These are phyloP conservation scores for Rhagonycha fulva DNA, from an alignment of 2,888 invertebrate genomes.

Conservation along the genomic window DNA sequence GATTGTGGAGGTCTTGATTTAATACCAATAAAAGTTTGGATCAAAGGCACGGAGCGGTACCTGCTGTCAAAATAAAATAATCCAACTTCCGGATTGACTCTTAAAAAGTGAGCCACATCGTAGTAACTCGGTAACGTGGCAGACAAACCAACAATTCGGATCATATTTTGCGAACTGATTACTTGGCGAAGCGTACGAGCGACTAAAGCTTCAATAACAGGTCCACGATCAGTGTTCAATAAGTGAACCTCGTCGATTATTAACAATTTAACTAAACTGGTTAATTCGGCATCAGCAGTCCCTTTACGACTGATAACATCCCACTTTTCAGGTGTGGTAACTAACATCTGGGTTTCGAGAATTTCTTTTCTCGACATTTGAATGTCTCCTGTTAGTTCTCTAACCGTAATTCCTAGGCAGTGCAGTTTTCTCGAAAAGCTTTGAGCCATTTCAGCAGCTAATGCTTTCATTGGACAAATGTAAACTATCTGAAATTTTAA, in stretches of 20 bases:
- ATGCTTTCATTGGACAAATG: slow-evolving; percentile 99
- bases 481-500: slow-evolving; percentile 87
- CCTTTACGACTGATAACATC: slow-evolving; percentile 98
- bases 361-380: slow-evolving; percentile 94
- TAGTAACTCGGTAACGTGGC: slow-evolving; percentile 97
- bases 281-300: slow-evolving; percentile 85
- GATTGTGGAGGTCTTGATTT: slow-evolving; percentile 44
- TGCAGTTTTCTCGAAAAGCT: slow-evolving; percentile 86
- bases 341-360: slow-evolving; percentile 93
- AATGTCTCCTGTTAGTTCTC: slow-evolving; percentile 98
- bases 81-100: slow-evolving; percentile 90
- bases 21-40: slow-evolving; percentile 78
- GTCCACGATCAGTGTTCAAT: slow-evolving; percentile 94
- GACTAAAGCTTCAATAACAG: slow-evolving; percentile 96
- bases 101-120: slow-evolving; percentile 92
- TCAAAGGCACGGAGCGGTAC: slow-evolving; percentile 93
- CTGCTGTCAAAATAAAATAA: slow-evolving; percentile 93
- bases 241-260: slow-evolving; percentile 98
- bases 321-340: slow-evolving; percentile 99
- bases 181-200: slow-evolving; percentile 93
- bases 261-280: slow-evolving; percentile 87
- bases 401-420: slow-evolving; percentile 78
- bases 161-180: slow-evolving; percentile 90
- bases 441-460: slow-evolving; percentile 97
- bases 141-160: slow-evolving; percentile 94